Base-by-base conservation (phyloP, 1,140 invertebrate species). In the Stenopsyche tienmushanensis region DNA sequence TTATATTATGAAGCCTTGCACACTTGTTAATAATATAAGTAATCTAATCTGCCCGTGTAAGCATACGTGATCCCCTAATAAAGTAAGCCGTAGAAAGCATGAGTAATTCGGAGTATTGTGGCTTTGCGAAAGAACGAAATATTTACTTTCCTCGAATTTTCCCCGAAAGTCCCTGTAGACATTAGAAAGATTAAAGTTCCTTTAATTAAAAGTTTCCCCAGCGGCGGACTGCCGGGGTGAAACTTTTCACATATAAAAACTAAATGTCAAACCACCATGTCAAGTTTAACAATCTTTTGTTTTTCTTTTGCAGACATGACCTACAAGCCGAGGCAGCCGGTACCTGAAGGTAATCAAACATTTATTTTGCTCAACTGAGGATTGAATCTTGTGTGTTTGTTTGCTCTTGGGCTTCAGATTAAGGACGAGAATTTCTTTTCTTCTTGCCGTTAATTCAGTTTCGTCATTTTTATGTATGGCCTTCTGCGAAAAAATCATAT, bases 231-330 rank as follows among this genome's bases (percentile, higher is more conserved):
- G 34, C 24, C 25, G 13, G 8, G 18, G 24, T 54, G 3, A 20
- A 50, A 50, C 5, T 50, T 50, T 50, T 54, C n/a, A 54, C 21
- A n/a, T 3, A 54, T 26, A 54, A 54, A 54, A 54, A 25, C 21
- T 34, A 7, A 60, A 60, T 60, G 57, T 60, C 57, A 60, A 60
- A 60, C 42, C 41, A 41, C 41, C 54, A 57, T 49, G 58, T 53
- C 50, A 29, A 47, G 47, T 62, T 62, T 62, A 52, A 26, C 49
- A 26, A 25, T 52, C 20, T 39, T 59, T 54, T 55, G 15, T 47
- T 60, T 64, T 65, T 42, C 64, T 52, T 62, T 74, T 74, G 50
- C 72, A 74, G 73, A 74, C 70, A 63, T 72, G 65, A 71, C 72
- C 47, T 71, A 74, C 65, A 73, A 73, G 59, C 72, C 72, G 21